These are phyloP conservation scores for Anoura caudifer DNA, from an alignment of 2,113 vertebrate species.

Conservation along the genomic window DNA sequence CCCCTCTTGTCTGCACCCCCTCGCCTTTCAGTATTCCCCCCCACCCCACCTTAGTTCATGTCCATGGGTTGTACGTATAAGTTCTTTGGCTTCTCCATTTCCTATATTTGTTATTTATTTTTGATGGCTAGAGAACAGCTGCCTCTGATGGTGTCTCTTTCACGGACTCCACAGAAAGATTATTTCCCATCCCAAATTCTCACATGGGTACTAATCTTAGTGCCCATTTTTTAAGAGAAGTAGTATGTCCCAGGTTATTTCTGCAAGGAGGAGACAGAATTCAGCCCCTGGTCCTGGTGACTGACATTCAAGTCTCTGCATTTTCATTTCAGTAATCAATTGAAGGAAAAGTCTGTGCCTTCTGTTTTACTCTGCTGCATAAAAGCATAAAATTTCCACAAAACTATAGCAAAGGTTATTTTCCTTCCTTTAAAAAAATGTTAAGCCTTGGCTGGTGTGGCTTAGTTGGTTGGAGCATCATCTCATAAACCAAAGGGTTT, in stretches of 20 bases:
- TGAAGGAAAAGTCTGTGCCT: background rate
- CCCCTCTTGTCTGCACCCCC: too few species aligned
- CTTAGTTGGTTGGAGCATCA: too few species aligned
- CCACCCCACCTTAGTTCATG: too few species aligned
- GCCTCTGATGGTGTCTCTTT: background rate
- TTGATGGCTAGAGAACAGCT: background rate
- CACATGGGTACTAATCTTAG: background rate
- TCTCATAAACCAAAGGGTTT: too few species aligned
- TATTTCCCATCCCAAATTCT: background rate
- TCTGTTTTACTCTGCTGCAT: background rate
- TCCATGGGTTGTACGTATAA: too few species aligned
- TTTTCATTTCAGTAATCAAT: background rate
- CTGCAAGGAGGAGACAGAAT: background rate
- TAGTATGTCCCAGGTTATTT: background rate
- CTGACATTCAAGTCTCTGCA: background rate
- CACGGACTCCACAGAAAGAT: background rate
- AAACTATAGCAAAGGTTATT: background rate
- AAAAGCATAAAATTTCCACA: slow-evolving; percentile 4
- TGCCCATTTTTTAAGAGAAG: background rate
- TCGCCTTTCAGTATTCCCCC: too few species aligned
- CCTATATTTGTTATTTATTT: background rate
- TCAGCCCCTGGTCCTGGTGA: background rate
- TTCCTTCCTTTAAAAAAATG: background rate
- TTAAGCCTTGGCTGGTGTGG: too few species aligned
- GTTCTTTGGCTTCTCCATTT: too few species aligned